Evolutionary conservation across 2,113 vertebrate genomes (phyloP).

Genomic region (Rousettus leschenaultii): DNA sequence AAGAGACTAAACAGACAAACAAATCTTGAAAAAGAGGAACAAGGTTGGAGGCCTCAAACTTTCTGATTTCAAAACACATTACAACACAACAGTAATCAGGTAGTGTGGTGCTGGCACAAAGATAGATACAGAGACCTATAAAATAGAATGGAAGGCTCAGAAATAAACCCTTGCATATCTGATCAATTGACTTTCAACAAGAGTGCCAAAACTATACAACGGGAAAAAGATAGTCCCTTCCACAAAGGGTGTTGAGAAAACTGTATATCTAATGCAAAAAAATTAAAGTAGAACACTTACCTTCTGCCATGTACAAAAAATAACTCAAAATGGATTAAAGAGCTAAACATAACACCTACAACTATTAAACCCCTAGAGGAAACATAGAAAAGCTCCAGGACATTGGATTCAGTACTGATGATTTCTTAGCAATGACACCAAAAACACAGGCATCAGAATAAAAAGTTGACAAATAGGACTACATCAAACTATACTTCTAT

Average conservation of each 20-base stretch:
- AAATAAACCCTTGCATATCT: neutral
- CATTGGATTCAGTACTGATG: neutral
- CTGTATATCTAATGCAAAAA: neutral
- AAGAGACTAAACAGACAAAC: neutral
- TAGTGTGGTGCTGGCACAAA: neutral
- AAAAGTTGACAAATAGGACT: neutral
- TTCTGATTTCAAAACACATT: neutral
- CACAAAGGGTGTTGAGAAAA: neutral
- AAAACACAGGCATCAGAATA: neutral
- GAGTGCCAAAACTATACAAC: neutral
- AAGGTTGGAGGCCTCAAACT: neutral
- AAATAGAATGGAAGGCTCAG: neutral
- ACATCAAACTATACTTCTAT: neutral
- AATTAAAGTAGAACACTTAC: neutral
- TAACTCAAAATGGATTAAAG: neutral
- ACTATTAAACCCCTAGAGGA: neutral
- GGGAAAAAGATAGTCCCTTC: neutral
- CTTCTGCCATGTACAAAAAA: neutral
- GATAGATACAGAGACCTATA: neutral
- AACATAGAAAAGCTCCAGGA: neutral
- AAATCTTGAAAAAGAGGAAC: neutral
- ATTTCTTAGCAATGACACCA: neutral
- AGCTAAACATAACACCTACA: neutral
- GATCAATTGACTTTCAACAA: neutral
- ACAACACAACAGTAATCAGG: neutral